Evolutionary conservation across 2,797 vertebrate species (phyloP).

Genomic region (Agapornis canus): DNA sequence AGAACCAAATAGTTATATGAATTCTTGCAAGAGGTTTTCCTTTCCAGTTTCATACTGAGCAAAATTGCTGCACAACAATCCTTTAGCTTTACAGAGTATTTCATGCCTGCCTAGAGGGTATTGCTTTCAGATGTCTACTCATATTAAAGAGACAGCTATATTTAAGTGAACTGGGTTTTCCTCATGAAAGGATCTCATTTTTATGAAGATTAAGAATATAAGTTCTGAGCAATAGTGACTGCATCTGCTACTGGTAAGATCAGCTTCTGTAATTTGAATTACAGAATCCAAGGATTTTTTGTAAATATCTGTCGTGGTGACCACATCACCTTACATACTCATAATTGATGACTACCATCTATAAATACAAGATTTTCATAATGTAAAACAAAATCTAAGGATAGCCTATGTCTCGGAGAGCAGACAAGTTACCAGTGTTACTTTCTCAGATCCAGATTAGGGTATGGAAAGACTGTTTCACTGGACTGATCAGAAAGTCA

Average conservation of each 20-base stretch:
- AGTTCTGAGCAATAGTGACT: not conserved
- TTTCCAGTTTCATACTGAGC: not conserved
- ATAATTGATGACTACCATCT: not conserved
- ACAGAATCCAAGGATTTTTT: not conserved
- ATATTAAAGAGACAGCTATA: not conserved
- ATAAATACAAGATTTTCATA: not conserved
- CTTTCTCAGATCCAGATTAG: not conserved
- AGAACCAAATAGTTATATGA: not conserved
- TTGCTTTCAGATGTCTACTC: not conserved
- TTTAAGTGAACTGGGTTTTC: not conserved
- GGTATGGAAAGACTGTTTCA: not conserved
- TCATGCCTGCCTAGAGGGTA: not conserved
- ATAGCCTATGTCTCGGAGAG: not conserved
- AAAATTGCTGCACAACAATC: not conserved
- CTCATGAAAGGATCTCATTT: not conserved
- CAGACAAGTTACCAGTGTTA: not conserved
- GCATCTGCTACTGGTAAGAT: not conserved
- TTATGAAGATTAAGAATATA: not conserved
- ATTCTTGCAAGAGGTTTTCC: not conserved
- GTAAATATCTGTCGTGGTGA: not conserved
- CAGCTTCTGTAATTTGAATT: not conserved
- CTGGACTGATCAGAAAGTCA: not conserved
- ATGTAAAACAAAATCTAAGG: not conserved
- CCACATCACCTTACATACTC: not conserved
- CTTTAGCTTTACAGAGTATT: not conserved